phyloP scores from a whole-genome alignment of 2,888 invertebrate species.

The Pogonocherus hispidulus region DNA sequence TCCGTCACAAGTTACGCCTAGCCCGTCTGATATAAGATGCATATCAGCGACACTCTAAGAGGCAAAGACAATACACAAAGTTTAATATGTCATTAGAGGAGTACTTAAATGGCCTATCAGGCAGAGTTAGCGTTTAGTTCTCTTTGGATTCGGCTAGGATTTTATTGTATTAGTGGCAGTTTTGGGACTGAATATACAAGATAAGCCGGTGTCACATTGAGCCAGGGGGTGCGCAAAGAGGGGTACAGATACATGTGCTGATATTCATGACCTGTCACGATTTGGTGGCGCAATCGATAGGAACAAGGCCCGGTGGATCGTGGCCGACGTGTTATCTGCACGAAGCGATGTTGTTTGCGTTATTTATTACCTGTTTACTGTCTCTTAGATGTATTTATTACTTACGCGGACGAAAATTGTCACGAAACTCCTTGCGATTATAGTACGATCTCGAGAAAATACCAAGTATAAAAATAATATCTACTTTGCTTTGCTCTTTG shows the following conservation, averaged over 20 bases:
- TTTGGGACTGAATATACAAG: slow-evolving; percentile 49
- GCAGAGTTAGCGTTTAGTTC: slow-evolving; percentile 23
- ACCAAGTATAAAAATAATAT: too few relatives aligned
- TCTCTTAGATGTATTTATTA: neutral
- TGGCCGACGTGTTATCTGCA: slow-evolving; percentile 26
- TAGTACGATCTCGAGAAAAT: too few relatives aligned
- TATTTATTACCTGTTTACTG: slow-evolving; percentile 29
- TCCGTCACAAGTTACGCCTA: neutral
- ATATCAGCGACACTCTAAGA: slow-evolving; percentile 21
- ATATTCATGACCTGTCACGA: slow-evolving; percentile 44
- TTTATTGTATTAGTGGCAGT: slow-evolving; percentile 40
- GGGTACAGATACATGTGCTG: slow-evolving; percentile 38
- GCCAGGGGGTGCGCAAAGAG: slow-evolving; percentile 45
- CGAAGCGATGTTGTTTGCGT: slow-evolving; percentile 25
- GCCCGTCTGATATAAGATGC: slow-evolving; percentile 23
- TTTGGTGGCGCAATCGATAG: slow-evolving; percentile 33
- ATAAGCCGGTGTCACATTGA: slow-evolving; percentile 53
- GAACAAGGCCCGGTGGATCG: slow-evolving; percentile 30
- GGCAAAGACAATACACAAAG: slow-evolving; percentile 26
- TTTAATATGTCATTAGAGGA: slow-evolving; percentile 30
- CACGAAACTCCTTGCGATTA: neutral
- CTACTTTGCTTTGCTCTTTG: too few relatives aligned
- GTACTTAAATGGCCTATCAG: slow-evolving; percentile 25
- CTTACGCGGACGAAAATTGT: neutral
- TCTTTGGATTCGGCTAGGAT: slow-evolving; percentile 43